Evolutionary conservation across 2,797 vertebrate genomes (phyloP).

Genomic region (Hemibagrus guttatus): DNA sequence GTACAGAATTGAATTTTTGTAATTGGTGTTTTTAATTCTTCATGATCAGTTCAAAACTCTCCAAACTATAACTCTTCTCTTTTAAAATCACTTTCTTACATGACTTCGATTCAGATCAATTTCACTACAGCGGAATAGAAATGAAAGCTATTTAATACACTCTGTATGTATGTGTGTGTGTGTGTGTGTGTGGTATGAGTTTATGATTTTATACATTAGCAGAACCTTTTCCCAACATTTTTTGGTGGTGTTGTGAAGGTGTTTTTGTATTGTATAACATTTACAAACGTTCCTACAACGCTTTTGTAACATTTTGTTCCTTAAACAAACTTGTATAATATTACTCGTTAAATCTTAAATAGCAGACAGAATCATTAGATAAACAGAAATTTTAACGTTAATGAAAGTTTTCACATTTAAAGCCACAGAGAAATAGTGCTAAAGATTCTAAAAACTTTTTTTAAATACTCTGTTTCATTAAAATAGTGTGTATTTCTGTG

Average conservation of each 20-base stretch:
- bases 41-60: background rate
- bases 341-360: background rate
- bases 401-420: background rate
- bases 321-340: background rate
- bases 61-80: background rate
- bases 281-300: too few relatives aligned
- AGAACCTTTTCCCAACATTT: background rate
- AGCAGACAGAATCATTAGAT: background rate
- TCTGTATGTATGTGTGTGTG: too few relatives aligned
- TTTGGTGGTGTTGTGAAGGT: background rate
- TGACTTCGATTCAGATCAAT: background rate
- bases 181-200: background rate
- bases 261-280: background rate
- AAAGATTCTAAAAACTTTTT: background rate
- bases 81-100: background rate
- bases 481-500: background rate
- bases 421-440: background rate
- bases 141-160: background rate
- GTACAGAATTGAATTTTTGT: background rate
- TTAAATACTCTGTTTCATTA: background rate
- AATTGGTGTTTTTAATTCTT: background rate
- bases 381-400: background rate
- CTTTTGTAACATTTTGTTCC: background rate
- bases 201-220: background rate
- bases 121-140: background rate